Base-by-base conservation (phyloP, 2,797 vertebrate species). In the Pitangus sulphuratus region DNA sequence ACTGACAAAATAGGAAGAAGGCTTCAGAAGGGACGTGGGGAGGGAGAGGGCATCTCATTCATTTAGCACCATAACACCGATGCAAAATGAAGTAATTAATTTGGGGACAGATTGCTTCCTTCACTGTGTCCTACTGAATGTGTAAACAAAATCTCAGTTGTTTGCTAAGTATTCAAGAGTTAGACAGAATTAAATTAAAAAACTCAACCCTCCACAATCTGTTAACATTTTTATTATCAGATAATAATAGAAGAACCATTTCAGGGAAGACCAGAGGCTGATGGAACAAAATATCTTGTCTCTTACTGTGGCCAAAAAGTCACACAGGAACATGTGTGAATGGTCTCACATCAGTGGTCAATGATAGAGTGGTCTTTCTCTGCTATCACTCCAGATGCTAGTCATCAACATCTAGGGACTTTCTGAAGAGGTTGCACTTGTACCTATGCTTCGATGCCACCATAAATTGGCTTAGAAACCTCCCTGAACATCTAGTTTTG, bases 41-140 rank as follows among this genome's bases (percentile, higher is more conserved):
- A 68, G 33, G 21, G 76, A 81, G 70, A 65, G 93, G 80, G 58
- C 90, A 94, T 75, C 90, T 96, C 87, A 53, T 96, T 95, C 96
- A 68, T 96, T 97, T 97, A 97, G 87, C 96, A 88, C 91, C 37
- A 25, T 78, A 81, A 94, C 97, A 97, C 61, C 78, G 87, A 66
- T 81, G 92, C 28, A 40, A 94, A 95, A 92, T 76, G 84, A 96
- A 97, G 95, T 95, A 86, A 97, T 97, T 98, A 97, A 93, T 98
- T 92, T 93, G 90, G 71, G 85, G 84, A 95, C 89, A 95, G 91
- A 97, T 96, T 95, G 71, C 93, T 97, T 95, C 95, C 92, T 95
- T 97, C 93, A 53, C 56, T 85, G 50, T 93, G 95, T 75, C 94
- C 96, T 96, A 84, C 93, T 94, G 95, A 66, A 96, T 79, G 69